Base-by-base conservation (phyloP, 2,113 vertebrate species). In the Entosphenus tridentatus region DNA sequence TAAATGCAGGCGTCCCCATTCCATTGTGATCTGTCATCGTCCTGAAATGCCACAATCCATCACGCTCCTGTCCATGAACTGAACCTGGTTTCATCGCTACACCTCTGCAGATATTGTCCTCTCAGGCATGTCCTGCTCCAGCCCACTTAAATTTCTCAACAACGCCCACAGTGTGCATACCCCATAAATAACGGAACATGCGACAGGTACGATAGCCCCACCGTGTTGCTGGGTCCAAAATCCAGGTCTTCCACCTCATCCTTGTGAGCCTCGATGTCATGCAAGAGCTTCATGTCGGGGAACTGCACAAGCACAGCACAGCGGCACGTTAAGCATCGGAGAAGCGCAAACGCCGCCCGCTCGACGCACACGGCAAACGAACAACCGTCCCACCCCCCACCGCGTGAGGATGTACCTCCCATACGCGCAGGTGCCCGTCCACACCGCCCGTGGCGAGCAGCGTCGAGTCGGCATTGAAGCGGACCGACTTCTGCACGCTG, bases 221-320 rank as follows among this genome's bases (percentile, higher is more conserved):
- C 89, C 88, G 91, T 89, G 74, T 86, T 88, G 68, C 81, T 82
- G 14, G 83, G 83, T 70, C 86, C 85, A 71, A 89, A 77, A 0
- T 89, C 80, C 2, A 96, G 75, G 72, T 95, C 91, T 73, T 91
- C 87, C 1, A 96, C 80, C 75, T 95, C 89, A 10, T 83, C 87
- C 0, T 87, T 78, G 0, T 96, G 91, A 14, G 89, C 89, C 81
- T 79, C 86, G 73, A 91, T 91, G 75, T 90, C 86, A 75, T 82
- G 77, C 56, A 79, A 78, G 73, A 87, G 87, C 76, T 87, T 88
- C 75, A 96, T 80, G 56, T 81, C 85, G 18, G 89, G 89, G 70
- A 85, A 89, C 91, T 96, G 76, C 1, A 13, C 70, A 65, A 65
- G n/a, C n/a, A 39, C 39, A 39, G 39, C 39, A 39, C 39, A 39